A percentile compares a stretch with the other conserved stretches of the same genome.
Evolutionary conservation across 1,140 invertebrate genomes (phyloP).

Genomic region (Drosophila micromelanica): DNA sequence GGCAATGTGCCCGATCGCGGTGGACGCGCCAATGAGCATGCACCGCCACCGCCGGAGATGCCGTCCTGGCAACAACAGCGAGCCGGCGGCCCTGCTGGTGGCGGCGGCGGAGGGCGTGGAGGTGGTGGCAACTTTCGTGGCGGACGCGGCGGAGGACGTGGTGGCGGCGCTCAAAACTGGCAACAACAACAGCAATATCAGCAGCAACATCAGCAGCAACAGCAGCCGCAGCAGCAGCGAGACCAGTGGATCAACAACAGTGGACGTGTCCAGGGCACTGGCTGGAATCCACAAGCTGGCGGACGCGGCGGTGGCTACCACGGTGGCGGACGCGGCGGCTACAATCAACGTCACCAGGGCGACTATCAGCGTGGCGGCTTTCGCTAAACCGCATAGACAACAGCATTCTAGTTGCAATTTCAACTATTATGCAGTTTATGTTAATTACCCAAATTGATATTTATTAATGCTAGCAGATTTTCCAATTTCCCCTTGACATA

Average conservation of each 20-base stretch:
- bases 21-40: conserved; percentile 93
- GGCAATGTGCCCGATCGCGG: conserved; percentile 94
- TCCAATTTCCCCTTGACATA: conserved; percentile 7
- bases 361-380: conserved; percentile 58
- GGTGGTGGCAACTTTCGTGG: conserved; percentile 53
- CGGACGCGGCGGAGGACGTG: conserved; percentile 44
- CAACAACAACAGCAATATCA: conserved; percentile 45
- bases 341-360: conserved; percentile 59
- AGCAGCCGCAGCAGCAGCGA: conserved; percentile 45
- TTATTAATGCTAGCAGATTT: conserved; percentile 35
- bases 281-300: conserved; percentile 66
- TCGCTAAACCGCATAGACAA: conserved; percentile 21
- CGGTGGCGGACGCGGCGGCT: conserved; percentile 65
- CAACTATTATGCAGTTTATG: neutral
- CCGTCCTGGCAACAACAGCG: conserved; percentile 91
- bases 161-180: conserved; percentile 43
- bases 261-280: conserved; percentile 75
- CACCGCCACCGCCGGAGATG: conserved; percentile 97
- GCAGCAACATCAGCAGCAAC: conserved; percentile 24
- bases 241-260: conserved; percentile 66
- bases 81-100: conserved; percentile 60
- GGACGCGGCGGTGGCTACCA: conserved; percentile 51
- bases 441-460: conserved; percentile 40
- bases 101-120: conserved; percentile 47
- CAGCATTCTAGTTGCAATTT: conserved; percentile 2